Evolutionary conservation across 1,140 invertebrate genomes (phyloP), one percentile per base, ranked within the genome.

Genomic region (Zaprionus africanus): DNA sequence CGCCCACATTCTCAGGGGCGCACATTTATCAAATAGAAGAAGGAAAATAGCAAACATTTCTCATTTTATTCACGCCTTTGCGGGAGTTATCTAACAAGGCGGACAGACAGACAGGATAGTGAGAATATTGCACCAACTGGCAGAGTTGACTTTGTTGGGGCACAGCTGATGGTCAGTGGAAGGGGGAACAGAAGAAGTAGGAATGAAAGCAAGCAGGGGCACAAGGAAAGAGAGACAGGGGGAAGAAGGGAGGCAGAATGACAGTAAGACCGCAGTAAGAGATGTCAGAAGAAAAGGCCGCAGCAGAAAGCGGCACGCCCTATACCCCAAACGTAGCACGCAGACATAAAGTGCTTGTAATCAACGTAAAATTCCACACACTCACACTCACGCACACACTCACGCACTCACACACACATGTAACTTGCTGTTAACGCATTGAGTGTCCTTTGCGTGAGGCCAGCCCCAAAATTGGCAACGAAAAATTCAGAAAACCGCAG

Each of bases 331-430:
- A 87, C 84, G 84, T 87, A 88, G 68, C 84, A 84, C 62, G 70
- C 61, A 73, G 71, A 59, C 84, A 88, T 84, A 87, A 87, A 87
- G 81, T 88, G 84, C 84, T 87, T 81, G 84, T 87, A 88, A 88
- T 87, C 84, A 88, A 87, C 84, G 84, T 84, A 79, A 88, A 87
- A 88, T 79, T 87, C 75, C 74, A 79, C 65, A 54, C 78, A 78
- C 82, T 64, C 65, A 54, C 78, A 78, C 82, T 64, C 74, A 82
- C 58, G 49, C 62, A 63, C 64, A 61, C 67, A 57, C 41, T 36
- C n/a, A 28, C 19, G 41, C 24, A 49, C 53, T 41, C 61, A 63
- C 63, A 38, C 17, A 49, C 31, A 15, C 49, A 58, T 69, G 66
- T 75, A 51, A 75, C 53, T 58, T 63, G 72, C 66, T 31, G 68